phyloP scores from a whole-genome alignment of 2,797 vertebrate species.

The Syngnathus rostellatus region DNA sequence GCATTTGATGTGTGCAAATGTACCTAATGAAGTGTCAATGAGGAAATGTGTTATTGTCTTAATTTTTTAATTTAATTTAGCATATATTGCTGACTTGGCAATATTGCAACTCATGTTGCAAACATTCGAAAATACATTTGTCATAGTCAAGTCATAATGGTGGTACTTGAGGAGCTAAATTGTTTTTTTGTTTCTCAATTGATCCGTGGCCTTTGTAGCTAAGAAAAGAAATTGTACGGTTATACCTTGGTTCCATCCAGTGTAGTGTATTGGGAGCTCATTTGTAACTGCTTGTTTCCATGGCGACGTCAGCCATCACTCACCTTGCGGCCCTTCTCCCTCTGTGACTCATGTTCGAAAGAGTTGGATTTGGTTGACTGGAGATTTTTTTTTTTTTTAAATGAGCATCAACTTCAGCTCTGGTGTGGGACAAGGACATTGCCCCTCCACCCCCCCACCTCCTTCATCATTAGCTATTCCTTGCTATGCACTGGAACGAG shows the following conservation, averaged over 20 bases:
- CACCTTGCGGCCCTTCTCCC: conserved; percentile 25
- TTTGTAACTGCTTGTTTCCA: conserved; percentile 26
- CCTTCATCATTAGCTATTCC: neutral
- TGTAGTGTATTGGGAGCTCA: neutral
- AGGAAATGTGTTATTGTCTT: no score
- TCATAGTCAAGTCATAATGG: neutral
- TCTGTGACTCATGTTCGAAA: conserved; percentile 18
- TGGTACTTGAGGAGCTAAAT: neutral
- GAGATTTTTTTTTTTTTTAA: neutral
- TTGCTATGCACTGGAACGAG: neutral
- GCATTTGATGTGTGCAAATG: no score
- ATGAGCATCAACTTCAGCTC: neutral
- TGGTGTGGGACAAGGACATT: neutral
- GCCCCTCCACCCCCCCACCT: no score
- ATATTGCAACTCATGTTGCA: no score
- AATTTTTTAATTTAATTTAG: no score
- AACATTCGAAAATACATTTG: no score
- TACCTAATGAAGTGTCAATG: no score
- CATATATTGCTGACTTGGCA: no score
- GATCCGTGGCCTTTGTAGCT: neutral
- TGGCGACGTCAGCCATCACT: conserved; percentile 24
- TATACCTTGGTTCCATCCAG: neutral
- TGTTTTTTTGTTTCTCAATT: neutral
- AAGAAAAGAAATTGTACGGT: neutral
- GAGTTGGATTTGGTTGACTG: neutral